Evolutionary conservation across 2,113 vertebrate species (phyloP).

Genomic region (Bufo gargarizans): DNA sequence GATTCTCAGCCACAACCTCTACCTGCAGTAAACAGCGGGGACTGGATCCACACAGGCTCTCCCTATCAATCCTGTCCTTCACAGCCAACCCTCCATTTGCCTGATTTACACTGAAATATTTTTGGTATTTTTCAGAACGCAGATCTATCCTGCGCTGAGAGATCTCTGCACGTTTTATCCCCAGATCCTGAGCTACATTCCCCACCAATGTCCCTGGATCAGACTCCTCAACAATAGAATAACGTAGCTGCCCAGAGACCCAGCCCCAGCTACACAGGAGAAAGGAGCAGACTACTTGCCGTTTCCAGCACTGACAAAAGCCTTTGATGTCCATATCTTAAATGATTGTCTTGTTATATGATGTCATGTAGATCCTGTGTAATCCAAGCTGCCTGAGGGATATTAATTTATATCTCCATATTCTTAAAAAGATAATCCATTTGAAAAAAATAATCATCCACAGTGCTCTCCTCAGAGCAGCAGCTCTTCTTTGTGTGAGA

Average conservation of each 20-base stretch:
- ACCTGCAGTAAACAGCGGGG: background rate
- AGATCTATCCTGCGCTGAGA: slow-evolving; percentile 7
- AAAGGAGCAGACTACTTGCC: slow-evolving; percentile 8
- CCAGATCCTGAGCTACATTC: slow-evolving; percentile 5
- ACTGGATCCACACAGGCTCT: background rate
- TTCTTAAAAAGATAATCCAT: slow-evolving; percentile 62
- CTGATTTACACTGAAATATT: slow-evolving; percentile 8
- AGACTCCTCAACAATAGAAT: slow-evolving; percentile 13
- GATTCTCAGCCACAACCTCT: slow-evolving; percentile 15
- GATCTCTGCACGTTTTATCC: background rate
- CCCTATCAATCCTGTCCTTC: slow-evolving; percentile 10
- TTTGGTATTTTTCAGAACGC: background rate
- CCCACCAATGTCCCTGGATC: slow-evolving; percentile 3
- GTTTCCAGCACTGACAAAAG: slow-evolving; percentile 12
- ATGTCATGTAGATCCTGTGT: background rate
- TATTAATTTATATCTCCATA: slow-evolving; percentile 60
- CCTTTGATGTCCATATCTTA: slow-evolving; percentile 13
- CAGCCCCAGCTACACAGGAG: background rate
- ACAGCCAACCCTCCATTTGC: background rate
- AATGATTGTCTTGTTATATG: background rate
- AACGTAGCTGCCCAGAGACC: background rate
- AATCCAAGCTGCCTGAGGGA: background rate
- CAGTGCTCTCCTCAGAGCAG: background rate
- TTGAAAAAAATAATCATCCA: slow-evolving; percentile 56
- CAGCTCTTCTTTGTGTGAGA: slow-evolving; percentile 47